Base-by-base conservation (phyloP, 2,113 vertebrate species). In the Micromys minutus region DNA sequence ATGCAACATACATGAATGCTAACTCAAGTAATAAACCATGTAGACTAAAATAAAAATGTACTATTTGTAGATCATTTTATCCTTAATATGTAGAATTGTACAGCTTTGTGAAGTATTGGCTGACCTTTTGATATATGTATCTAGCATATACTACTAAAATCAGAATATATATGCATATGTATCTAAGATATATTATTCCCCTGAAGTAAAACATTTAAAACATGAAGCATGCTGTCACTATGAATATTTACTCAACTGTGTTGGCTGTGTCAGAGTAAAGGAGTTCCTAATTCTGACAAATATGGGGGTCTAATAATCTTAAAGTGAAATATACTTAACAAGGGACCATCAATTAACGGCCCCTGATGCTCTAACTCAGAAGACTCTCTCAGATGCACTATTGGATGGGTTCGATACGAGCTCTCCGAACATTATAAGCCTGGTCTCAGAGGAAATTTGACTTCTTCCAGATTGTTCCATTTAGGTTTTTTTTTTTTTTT, bases 381-480 rank as follows among this genome's bases (percentile, higher is more conserved):
- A 65, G 39, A 74, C 0, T 61, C 0, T 47, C 22, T 89, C 22
- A 89, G 92, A 74, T 94, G 86, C 47, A 57, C 24, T 87, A 15
- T 45, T 79, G 36, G 24, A 72, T 93, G 5, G 31, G 39, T 77
- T 88, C 85, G 7, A n/a, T 12, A 71, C 0, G 47, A 97, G 57
- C 69, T 61, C n/a, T 31, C 8, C 67, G 39, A 1, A 45, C 94
- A 42, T 72, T 59, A 1, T 36, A 87, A 90, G 19, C 12, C 45
- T 92, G 72, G 13, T 69, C 17, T 87, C 39, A 31, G 29, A 47
- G 2, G 17, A 5, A 90, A 29, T 79, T 94, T 94, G 42, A 29
- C 80, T 87, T n/a, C n/a, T 74, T 74, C 89, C 50, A 79, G n/a
- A 92, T 91, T 76, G 94, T 80, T 93, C 22, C 59, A 45, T 89